A percentile compares a stretch with the other conserved stretches of the same genome.
Evolutionary conservation across 2,797 vertebrate genomes (phyloP).

Genomic region (Gallinago stenura): DNA sequence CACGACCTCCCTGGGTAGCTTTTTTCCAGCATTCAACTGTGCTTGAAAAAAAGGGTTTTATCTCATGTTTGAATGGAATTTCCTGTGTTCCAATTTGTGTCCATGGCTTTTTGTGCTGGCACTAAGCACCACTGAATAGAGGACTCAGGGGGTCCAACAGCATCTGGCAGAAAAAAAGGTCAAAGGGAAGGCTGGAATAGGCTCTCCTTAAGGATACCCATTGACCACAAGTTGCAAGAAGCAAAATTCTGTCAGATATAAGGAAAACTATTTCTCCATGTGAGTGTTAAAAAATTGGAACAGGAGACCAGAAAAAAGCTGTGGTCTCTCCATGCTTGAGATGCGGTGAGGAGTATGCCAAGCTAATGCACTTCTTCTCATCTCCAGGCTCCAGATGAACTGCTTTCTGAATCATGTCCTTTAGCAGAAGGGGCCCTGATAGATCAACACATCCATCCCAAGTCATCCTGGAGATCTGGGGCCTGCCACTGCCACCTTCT

Average conservation of each 20-base stretch:
- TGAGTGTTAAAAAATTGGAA: neutral
- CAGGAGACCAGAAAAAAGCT: neutral
- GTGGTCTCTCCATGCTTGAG: neutral
- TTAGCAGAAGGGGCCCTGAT: neutral
- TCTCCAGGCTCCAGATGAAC: neutral
- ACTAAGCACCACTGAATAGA: neutral
- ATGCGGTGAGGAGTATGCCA: neutral
- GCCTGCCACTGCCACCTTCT: conserved; percentile 30
- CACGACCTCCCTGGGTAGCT: too few relatives aligned
- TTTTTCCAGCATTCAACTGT: neutral
- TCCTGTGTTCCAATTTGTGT: neutral
- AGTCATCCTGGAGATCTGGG: neutral
- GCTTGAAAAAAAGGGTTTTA: neutral
- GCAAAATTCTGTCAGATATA: neutral
- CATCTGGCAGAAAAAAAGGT: neutral
- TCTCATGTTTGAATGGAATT: neutral
- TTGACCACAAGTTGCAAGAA: neutral
- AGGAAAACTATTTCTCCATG: neutral
- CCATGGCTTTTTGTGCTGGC: too few relatives aligned
- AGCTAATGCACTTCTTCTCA: neutral
- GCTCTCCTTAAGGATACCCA: neutral
- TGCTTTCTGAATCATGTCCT: neutral
- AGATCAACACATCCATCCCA: neutral
- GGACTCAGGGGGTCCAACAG: neutral
- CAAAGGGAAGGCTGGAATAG: neutral